phyloP scores from a whole-genome alignment of 2,888 invertebrate genomes.

The Cataglyphis livida region DNA sequence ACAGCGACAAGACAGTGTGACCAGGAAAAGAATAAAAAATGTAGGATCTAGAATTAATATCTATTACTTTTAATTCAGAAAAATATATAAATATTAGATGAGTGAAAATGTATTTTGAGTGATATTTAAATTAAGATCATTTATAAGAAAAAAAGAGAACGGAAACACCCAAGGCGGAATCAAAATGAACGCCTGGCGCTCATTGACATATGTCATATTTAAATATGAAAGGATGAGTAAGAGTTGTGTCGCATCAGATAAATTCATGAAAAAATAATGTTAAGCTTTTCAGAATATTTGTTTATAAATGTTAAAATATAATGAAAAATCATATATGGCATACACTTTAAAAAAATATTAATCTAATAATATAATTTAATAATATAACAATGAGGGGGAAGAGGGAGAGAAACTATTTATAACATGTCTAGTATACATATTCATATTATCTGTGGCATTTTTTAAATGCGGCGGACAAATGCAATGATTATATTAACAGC shows the following conservation, averaged over 20 bases:
- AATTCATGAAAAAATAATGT: not conserved
- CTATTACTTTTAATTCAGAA: not conserved
- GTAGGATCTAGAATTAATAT: not conserved
- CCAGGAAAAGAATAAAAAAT: too few species aligned
- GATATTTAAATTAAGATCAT: not conserved
- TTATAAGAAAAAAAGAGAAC: not conserved
- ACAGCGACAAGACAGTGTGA: too few species aligned
- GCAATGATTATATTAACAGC: constrained; percentile 1
- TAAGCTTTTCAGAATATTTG: not conserved
- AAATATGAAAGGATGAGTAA: constrained; percentile 6
- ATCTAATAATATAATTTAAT: not conserved
- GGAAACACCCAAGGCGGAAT: not conserved
- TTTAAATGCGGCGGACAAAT: not conserved
- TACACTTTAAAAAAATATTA: not conserved
- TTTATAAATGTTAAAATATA: not conserved
- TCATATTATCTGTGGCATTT: not conserved
- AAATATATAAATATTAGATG: constrained; percentile 3
- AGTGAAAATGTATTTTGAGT: not conserved
- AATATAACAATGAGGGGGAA: not conserved
- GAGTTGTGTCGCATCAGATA: not conserved
- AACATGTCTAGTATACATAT: not conserved
- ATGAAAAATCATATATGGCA: not conserved
- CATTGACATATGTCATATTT: not conserved
- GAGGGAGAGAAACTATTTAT: not conserved
- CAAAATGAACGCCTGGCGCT: not conserved